phyloP scores from a whole-genome alignment of 2,888 invertebrate species.

The Eilema griseolum region DNA sequence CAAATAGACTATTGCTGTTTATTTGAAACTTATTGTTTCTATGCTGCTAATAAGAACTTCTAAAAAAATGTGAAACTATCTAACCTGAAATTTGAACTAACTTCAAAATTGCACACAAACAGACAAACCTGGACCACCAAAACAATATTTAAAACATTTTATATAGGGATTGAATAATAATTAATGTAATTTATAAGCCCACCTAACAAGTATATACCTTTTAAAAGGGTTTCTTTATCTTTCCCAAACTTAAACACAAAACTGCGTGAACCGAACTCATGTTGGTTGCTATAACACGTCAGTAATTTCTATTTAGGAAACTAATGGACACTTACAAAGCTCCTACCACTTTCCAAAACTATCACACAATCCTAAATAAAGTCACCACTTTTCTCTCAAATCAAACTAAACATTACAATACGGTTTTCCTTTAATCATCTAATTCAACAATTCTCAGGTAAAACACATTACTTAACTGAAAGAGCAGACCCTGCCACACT shows the following conservation, averaged over 20 bases:
- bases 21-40: too few species aligned
- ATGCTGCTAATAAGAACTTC: too few species aligned
- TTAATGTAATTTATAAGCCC: neutral
- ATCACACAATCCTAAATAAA: constrained; percentile 6
- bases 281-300: neutral
- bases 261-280: neutral
- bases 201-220: neutral
- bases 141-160: too few species aligned
- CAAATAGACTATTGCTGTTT: too few species aligned
- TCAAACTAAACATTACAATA: constrained; percentile 19
- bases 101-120: too few species aligned
- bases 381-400: constrained; percentile 2
- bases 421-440: constrained; percentile 66
- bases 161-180: neutral
- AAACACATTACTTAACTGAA: constrained; percentile 64
- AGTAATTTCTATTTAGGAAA: neutral
- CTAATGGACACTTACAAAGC: neutral
- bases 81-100: too few species aligned
- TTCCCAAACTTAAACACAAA: neutral
- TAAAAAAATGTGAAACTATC: too few species aligned
- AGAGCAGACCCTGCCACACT: constrained; percentile 63
- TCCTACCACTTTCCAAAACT: neutral
- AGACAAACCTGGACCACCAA: too few species aligned
- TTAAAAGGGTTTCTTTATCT: neutral
- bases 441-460: constrained; percentile 64